phyloP scores from a whole-genome alignment of 1,140 invertebrate species.

The Archivesica marissinica region DNA sequence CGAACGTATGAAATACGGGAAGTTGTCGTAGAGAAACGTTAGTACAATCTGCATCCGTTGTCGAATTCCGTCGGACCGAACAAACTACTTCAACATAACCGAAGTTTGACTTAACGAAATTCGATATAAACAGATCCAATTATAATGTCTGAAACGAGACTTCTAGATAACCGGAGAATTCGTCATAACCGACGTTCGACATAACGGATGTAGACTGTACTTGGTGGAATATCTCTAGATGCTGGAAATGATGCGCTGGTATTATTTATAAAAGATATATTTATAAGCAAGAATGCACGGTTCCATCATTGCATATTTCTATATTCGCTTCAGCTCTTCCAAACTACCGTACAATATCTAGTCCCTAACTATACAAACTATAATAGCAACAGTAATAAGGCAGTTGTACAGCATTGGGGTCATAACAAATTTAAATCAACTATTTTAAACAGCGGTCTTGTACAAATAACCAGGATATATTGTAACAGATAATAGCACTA shows the following conservation, averaged over 20 bases:
- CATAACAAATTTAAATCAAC: conserved; percentile 11
- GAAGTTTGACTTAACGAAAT: too few relatives aligned
- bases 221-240: too few relatives aligned
- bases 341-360: conserved; percentile 23
- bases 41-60: too few relatives aligned
- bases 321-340: neutral
- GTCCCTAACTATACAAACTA: neutral
- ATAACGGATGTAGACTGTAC: too few relatives aligned
- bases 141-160: too few relatives aligned
- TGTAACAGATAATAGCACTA: conserved; percentile 7
- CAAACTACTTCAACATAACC: too few relatives aligned
- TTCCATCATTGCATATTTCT: neutral
- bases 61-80: too few relatives aligned
- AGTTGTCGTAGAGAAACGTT: too few relatives aligned
- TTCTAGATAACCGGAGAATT: too few relatives aligned
- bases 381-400: conserved; percentile 38
- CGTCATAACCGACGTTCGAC: too few relatives aligned
- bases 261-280: neutral
- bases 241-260: too few relatives aligned
- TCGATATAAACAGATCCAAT: too few relatives aligned
- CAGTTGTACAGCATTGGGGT: conserved; percentile 50
- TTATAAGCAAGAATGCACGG: neutral
- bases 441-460: conserved; percentile 4
- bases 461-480: neutral
- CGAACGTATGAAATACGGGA: neutral